phyloP scores from a whole-genome alignment of 1,140 invertebrate genomes.

The Trypoxylus dichotomus region DNA sequence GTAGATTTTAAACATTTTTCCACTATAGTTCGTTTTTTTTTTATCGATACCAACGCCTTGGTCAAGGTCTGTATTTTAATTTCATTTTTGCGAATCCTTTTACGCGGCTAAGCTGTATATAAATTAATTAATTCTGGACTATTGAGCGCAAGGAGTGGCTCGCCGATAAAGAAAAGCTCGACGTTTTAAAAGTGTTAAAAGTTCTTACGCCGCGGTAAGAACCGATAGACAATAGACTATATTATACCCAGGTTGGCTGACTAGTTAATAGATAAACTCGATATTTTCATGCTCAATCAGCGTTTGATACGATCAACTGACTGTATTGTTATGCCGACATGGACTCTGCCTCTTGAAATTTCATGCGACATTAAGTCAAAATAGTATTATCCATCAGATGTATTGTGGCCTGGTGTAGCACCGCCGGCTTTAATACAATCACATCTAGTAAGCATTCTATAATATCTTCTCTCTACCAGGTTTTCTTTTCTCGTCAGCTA shows the following conservation, averaged over 20 bases:
- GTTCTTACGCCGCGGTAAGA: constrained; percentile 28
- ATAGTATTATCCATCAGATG: constrained; percentile 48
- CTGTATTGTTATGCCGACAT: constrained; percentile 47
- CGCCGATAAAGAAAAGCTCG: constrained; percentile 29
- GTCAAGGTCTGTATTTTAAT: not conserved
- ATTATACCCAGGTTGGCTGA: constrained; percentile 44
- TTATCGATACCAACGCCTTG: no score
- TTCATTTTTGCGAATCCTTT: constrained; percentile 19
- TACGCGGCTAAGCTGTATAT: constrained; percentile 35
- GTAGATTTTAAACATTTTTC: not conserved
- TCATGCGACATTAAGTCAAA: constrained; percentile 52
- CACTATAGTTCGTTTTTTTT: no score
- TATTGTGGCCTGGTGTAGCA: constrained; percentile 6
- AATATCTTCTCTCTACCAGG: not conserved
- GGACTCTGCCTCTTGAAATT: constrained; percentile 49
- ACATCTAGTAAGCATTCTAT: not conserved
- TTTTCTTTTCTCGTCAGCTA: constrained; percentile 17
- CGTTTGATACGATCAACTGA: constrained; percentile 47
- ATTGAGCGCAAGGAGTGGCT: constrained; percentile 38
- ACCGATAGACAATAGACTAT: constrained; percentile 47
- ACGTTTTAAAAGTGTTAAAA: constrained; percentile 36
- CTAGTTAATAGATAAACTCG: constrained; percentile 51
- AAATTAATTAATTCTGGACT: constrained; percentile 43
- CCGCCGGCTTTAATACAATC: constrained; percentile 17
- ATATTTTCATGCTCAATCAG: constrained; percentile 51